Evolutionary conservation across 2,113 vertebrate genomes (phyloP).

Genomic region (Lepisosteus oculatus): DNA sequence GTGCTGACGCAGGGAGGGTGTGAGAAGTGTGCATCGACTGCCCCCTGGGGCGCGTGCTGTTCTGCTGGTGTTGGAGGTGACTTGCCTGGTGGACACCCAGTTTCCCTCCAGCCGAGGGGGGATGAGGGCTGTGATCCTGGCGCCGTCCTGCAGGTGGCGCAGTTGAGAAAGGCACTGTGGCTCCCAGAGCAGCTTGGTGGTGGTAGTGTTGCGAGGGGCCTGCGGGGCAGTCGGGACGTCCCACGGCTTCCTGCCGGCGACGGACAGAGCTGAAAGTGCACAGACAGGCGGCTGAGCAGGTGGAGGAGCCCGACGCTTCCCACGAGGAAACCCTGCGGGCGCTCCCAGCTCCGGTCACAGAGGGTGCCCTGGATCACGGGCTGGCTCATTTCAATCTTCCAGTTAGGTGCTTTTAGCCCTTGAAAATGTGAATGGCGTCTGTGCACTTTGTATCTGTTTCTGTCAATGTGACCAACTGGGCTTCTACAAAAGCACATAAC

Average conservation of each 20-base stretch:
- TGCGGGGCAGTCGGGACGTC: constrained; percentile 48
- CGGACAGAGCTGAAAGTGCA: constrained; percentile 42
- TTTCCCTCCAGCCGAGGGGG: constrained; percentile 76
- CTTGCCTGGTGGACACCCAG: constrained; percentile 84
- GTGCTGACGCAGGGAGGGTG: too few relatives aligned
- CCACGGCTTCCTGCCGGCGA: constrained; percentile 59
- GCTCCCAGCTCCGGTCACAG: too few relatives aligned
- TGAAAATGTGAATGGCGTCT: too few relatives aligned
- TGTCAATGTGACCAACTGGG: too few relatives aligned
- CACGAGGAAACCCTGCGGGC: constrained; percentile 18
- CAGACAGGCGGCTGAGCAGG: neutral
- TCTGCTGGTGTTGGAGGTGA: too few relatives aligned
- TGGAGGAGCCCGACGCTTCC: neutral
- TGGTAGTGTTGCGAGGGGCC: constrained; percentile 34
- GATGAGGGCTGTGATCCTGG: constrained; percentile 56
- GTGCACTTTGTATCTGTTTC: too few relatives aligned
- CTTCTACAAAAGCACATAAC: too few relatives aligned
- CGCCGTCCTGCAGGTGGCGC: constrained; percentile 66
- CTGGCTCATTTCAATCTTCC: too few relatives aligned
- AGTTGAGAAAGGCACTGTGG: constrained; percentile 67
- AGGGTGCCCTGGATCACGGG: too few relatives aligned
- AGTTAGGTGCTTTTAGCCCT: too few relatives aligned
- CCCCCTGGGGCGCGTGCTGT: too few relatives aligned
- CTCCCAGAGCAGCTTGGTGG: constrained; percentile 60
- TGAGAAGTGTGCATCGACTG: too few relatives aligned